Evolutionary conservation across 2,113 vertebrate genomes (phyloP), one percentile per base, ranked within the genome.

Genomic region (Gopherus evgoodei): DNA sequence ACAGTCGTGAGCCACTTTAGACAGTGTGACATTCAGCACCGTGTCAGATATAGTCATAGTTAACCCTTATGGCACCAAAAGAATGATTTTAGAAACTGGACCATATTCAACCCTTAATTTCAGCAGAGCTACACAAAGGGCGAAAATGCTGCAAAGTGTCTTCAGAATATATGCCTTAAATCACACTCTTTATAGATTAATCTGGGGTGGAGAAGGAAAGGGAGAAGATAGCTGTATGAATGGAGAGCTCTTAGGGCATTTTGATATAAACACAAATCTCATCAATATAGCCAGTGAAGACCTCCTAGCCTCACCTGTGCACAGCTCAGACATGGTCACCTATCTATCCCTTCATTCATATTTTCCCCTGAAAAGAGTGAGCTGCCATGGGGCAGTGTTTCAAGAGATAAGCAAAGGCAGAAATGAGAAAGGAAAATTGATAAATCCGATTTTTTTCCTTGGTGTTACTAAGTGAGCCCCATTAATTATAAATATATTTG

Each of bases 371-470:
- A 38, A 92, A 90, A 92, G 7, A 3, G 5, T 84, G 44, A 69
- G 69, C 31, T 84, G 17, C 13, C 12, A 44, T 27, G 52, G 0
- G 0, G 22, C 7, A 81, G 3, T 65, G 25, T 5, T 10, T 5
- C 53, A 72, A 86, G 69, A 92, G 80, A 11, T 13, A 49, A 47
- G 1, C 17, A 81, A 78, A 81, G 50, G 5, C 79, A 84, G 38
- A 92, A n/a, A n/a, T 29, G 47, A 47, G 4, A 59, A 19, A 44
- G 79, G 35, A 72, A 72, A 69, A 47, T 54, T 35, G 2, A 57
- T 53, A 35, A 6, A 78, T 42, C 24, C 57, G 25, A 12, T 59
- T 44, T 86, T 88, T 6, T 84, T 86, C 57, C 35, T 69, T 92
- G 4, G 42, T 38, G 57, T 1, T 44, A 90, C 8, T 78, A 86